phyloP scores from a whole-genome alignment of 2,113 vertebrate species.

The Corydoras maculifer region DNA sequence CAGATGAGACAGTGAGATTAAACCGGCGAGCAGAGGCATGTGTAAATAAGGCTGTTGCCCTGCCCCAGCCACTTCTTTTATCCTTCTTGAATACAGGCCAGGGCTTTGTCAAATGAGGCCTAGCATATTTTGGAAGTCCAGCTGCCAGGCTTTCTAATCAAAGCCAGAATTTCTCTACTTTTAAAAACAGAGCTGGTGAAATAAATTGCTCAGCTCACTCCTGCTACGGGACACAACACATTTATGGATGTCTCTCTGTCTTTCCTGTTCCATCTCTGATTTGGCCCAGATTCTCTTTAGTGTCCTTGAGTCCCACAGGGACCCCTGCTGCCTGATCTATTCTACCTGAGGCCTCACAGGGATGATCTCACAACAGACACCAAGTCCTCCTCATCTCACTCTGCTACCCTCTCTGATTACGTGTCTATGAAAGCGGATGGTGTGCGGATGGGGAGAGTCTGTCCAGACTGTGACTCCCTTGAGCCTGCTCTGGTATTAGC shows the following conservation, averaged over 20 bases:
- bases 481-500: conserved; percentile 60
- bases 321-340: conserved; percentile 24
- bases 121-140: conserved; percentile 16
- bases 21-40: conserved; percentile 45
- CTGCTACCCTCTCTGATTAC: conserved; percentile 62
- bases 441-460: conserved; percentile 61
- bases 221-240: conserved; percentile 6
- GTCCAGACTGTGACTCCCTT: conserved; percentile 65
- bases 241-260: not conserved
- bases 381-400: conserved; percentile 46
- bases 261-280: conserved; percentile 12
- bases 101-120: conserved; percentile 44
- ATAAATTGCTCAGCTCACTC: not conserved
- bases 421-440: conserved; percentile 56
- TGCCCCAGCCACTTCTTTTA: conserved; percentile 30
- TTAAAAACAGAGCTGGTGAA: not conserved
- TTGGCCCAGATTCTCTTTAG: conserved; percentile 25
- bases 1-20: conserved; percentile 2
- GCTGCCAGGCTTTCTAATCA: conserved; percentile 10
- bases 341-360: conserved; percentile 48
- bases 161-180: conserved; percentile 8
- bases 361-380: conserved; percentile 55
- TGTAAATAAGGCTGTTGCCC: conserved; percentile 48
- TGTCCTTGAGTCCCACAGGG: conserved; percentile 48
- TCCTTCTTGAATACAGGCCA: conserved; percentile 8